phyloP scores from a whole-genome alignment of 2,113 vertebrate species.

The Psettodes erumei region DNA sequence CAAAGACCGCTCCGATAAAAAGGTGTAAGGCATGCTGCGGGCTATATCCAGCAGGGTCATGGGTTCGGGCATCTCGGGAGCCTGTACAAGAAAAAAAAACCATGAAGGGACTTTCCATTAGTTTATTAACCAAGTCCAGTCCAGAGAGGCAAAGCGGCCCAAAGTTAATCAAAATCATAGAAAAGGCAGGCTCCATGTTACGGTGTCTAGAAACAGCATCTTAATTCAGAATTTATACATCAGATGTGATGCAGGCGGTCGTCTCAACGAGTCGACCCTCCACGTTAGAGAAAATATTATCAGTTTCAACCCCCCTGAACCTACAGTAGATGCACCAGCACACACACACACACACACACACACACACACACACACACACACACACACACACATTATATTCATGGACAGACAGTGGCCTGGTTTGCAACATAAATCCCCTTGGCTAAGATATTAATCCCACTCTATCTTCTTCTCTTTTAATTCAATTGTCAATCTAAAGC shows the following conservation, averaged over 20 bases:
- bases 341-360: background rate
- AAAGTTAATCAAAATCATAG: too few relatives aligned
- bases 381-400: background rate
- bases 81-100: background rate
- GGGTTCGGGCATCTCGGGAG: slow-evolving; percentile 6
- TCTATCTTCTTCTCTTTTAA: slow-evolving; percentile 7
- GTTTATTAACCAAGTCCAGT: background rate
- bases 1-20: slow-evolving; percentile 26
- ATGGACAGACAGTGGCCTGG: background rate
- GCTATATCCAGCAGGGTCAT: slow-evolving; percentile 14
- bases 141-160: background rate
- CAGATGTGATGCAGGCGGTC: background rate
- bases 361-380: background rate
- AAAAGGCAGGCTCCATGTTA: too few relatives aligned
- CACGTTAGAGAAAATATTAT: slow-evolving; percentile 1
- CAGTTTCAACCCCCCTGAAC: background rate
- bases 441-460: slow-evolving; percentile 19
- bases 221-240: background rate
- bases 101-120: background rate
- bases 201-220: background rate
- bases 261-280: background rate
- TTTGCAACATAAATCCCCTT: slow-evolving; percentile 16
- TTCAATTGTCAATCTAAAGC: slow-evolving; percentile 11
- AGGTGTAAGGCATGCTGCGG: slow-evolving; percentile 26
- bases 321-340: background rate